These are phyloP conservation scores for Arizona elegans DNA, from an alignment of 2,113 vertebrate genomes.

Conservation along the genomic window DNA sequence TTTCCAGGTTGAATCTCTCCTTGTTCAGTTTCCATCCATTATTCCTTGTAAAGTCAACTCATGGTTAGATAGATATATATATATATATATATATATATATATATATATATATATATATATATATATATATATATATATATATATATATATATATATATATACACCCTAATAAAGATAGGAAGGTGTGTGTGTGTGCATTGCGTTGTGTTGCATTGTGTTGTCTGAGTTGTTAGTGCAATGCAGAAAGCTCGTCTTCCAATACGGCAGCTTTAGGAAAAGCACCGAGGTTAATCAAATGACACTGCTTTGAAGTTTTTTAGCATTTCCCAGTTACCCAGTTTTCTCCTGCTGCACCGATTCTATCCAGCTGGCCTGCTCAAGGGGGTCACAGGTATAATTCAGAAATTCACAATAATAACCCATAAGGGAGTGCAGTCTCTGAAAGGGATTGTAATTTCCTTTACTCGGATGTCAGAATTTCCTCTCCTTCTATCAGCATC, in stretches of 20 bases:
- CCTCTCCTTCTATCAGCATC: background rate
- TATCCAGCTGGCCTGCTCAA: background rate
- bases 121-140: no score
- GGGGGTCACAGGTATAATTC: background rate
- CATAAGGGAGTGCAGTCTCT: rapidly evolving
- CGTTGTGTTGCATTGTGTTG: background rate
- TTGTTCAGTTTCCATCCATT: no score
- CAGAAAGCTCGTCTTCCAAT: background rate
- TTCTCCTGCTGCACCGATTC: background rate
- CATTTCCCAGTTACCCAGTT: background rate
- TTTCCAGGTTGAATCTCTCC: no score
- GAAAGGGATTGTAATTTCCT: background rate
- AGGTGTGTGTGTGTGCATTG: background rate
- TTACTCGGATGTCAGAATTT: constrained; percentile 3
- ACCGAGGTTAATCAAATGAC: background rate
- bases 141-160: no score
- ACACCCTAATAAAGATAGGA: background rate
- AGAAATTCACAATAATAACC: constrained; percentile 3
- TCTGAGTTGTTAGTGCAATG: background rate
- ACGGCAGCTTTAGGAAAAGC: background rate
- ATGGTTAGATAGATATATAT: background rate
- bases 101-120: no score
- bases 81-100: no score
- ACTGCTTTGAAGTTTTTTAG: background rate
- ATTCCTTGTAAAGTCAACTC: background rate